These are phyloP conservation scores for Ephydatia muelleri DNA, from an alignment of 37 sponge, comb jelly and placozoan species.

Conservation along the genomic window DNA sequence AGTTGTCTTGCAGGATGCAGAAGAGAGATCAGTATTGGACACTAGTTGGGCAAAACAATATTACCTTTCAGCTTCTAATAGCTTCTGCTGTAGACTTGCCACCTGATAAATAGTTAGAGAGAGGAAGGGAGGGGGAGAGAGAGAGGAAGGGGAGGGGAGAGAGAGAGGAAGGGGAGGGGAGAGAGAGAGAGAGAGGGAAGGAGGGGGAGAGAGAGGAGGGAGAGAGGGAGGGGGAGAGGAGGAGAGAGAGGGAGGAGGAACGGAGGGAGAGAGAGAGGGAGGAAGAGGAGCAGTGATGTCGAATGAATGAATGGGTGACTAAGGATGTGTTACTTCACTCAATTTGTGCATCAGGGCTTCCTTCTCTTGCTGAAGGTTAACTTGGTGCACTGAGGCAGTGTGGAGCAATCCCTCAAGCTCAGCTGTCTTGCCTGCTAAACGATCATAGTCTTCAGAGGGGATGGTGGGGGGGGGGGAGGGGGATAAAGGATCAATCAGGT, in stretches of 20 bases:
- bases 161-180: conserved; percentile 31
- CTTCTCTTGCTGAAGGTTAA: conserved; percentile 35
- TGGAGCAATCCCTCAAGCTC: conserved; percentile 35
- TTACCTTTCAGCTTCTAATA: background rate
- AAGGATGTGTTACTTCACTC: conserved; percentile 15
- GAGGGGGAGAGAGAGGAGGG: conserved; percentile 22
- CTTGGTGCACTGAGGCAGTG: conserved; percentile 14
- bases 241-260: background rate
- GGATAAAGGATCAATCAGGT: background rate
- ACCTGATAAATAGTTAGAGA: background rate
- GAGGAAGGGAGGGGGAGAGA: conserved; percentile 30
- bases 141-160: conserved; percentile 32
- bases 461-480: background rate
- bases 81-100: background rate
- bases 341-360: conserved; percentile 2
- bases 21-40: too few species aligned
- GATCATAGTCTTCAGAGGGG: conserved; percentile 17
- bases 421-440: background rate
- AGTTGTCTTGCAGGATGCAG: background rate
- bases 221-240: conserved; percentile 4
- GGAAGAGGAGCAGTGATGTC: background rate
- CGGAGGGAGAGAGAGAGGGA: background rate
- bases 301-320: background rate
- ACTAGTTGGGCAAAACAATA: background rate
- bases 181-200: conserved; percentile 41